Evolutionary conservation across 2,797 vertebrate species (phyloP).

Genomic region (Cossypha heuglini): DNA sequence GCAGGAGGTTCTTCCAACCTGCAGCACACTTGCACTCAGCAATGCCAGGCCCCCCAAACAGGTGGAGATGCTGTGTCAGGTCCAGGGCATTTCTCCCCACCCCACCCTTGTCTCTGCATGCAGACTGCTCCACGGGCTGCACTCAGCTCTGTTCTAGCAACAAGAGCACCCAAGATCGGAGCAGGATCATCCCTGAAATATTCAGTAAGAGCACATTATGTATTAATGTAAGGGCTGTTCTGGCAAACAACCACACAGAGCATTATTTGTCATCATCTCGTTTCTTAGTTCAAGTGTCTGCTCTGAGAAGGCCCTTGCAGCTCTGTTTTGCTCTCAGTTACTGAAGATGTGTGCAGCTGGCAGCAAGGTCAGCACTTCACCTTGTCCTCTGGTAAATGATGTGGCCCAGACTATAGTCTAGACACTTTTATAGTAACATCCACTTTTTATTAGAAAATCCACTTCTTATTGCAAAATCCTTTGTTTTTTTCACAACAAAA

Average conservation of each 20-base stretch:
- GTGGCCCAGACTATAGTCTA: neutral
- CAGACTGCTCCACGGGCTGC: neutral
- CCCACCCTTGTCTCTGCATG: accelerated
- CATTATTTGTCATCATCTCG: neutral
- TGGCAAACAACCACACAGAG: neutral
- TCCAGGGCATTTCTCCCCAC: neutral
- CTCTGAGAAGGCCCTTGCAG: neutral
- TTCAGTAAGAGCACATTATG: neutral
- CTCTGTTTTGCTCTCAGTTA: neutral
- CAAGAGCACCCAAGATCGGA: neutral
- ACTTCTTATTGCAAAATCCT: neutral
- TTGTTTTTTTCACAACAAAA: neutral
- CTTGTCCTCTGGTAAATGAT: neutral
- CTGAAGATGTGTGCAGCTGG: neutral
- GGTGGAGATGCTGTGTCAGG: neutral
- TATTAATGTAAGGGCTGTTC: neutral
- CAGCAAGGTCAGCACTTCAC: neutral
- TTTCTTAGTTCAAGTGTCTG: neutral
- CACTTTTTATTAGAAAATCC: neutral
- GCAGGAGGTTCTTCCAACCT: neutral
- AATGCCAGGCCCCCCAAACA: neutral
- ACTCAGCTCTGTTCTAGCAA: neutral
- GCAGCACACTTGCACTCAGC: neutral
- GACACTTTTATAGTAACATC: neutral
- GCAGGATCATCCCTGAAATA: neutral